Conservation (phyloP, 2,113 vertebrate genomes). For the Tamias sibiricus region DNA sequence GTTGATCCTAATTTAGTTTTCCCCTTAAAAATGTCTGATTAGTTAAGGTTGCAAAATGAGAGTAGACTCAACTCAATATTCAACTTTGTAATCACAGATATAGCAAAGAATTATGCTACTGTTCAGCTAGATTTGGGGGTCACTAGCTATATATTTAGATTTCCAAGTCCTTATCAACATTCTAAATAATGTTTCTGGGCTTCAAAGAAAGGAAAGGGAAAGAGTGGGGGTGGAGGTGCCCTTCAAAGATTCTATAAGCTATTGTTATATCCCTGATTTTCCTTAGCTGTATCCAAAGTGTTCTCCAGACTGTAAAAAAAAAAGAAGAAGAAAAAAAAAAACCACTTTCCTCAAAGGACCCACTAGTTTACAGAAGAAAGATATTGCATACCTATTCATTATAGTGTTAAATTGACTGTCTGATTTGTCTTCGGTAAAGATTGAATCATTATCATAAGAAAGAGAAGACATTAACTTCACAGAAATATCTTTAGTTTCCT, state of each 20-base stretch:
- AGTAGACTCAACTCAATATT: conserved; percentile 37
- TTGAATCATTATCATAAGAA: conserved; percentile 78
- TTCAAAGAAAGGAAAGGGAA: conserved; percentile 5
- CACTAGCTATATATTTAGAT: background rate
- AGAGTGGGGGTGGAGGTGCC: background rate
- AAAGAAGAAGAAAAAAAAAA: background rate
- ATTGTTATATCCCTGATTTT: background rate
- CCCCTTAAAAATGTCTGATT: background rate
- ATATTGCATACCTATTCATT: conserved; percentile 78
- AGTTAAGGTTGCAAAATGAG: background rate
- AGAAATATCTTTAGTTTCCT: background rate
- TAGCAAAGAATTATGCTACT: background rate
- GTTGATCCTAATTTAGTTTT: conserved; percentile 8
- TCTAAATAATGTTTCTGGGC: background rate
- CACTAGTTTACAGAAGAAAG: background rate
- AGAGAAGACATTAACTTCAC: conserved; percentile 73
- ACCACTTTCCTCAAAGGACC: background rate
- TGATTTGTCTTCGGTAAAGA: conserved; percentile 78
- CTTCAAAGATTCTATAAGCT: background rate
- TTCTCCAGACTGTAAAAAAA: conserved; percentile 26
- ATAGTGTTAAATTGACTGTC: conserved; percentile 68
- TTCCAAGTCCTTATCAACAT: background rate
- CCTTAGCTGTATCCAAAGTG: background rate
- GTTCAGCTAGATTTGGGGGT: background rate
- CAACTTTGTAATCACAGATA: background rate